Evolutionary conservation across 2,888 invertebrate genomes (phyloP).

Genomic region (Dilophus febrilis): DNA sequence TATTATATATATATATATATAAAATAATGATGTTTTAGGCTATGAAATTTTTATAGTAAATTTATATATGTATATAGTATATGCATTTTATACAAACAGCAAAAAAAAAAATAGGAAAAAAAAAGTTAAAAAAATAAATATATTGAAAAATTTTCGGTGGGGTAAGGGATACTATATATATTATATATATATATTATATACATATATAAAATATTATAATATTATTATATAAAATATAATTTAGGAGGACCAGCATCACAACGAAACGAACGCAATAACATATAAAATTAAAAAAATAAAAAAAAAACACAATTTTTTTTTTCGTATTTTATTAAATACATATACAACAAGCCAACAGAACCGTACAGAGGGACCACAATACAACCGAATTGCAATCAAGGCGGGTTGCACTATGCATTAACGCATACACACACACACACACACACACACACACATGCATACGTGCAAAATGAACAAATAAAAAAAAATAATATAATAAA

Average conservation of each 20-base stretch:
- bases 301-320: no score
- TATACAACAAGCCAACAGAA: no score
- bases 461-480: no score
- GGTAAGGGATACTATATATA: conserved; percentile 1
- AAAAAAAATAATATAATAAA: no score
- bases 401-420: conserved; percentile 2
- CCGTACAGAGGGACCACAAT: conserved; percentile 2
- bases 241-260: not conserved
- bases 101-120: not conserved
- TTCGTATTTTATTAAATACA: no score
- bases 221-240: not conserved
- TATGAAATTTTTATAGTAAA: not conserved
- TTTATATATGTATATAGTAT: conserved; percentile 1
- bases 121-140: not conserved
- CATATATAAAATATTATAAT: no score
- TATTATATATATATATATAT: no score
- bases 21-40: conserved; percentile 1
- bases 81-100: not conserved
- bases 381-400: conserved; percentile 2
- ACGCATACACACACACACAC: no score
- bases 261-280: no score
- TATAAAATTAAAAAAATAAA: no score
- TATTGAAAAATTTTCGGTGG: not conserved
- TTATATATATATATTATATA: not conserved
- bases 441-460: no score